phyloP scores from a whole-genome alignment of 2,888 invertebrate genomes.

The Sesamia inferens region DNA sequence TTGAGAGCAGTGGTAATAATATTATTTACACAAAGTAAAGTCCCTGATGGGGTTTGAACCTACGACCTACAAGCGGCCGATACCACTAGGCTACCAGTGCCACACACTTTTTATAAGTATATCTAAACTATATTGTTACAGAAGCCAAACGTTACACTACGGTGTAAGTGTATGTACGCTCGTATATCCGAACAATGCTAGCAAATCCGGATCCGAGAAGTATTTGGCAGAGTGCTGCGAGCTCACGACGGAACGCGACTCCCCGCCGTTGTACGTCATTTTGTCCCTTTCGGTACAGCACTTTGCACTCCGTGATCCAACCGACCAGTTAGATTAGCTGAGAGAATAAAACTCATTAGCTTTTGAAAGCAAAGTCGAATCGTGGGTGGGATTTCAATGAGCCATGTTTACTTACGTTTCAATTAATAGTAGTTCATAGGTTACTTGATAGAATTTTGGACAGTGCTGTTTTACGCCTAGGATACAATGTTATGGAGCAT shows the following conservation, averaged over 20 bases:
- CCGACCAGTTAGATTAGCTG: constrained; percentile 58
- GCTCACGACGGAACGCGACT: constrained; percentile 62
- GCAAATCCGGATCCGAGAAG: constrained; percentile 84
- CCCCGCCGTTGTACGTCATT: constrained; percentile 78
- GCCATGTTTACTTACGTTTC: constrained; percentile 23
- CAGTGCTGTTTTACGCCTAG: neutral
- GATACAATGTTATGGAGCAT: neutral
- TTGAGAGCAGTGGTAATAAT: no score
- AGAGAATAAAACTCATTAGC: constrained; percentile 62
- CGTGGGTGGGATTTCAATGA: constrained; percentile 18
- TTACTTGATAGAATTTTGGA: neutral
- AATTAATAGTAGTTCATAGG: constrained; percentile 5
- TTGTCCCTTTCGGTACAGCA: constrained; percentile 81
- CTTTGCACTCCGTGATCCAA: constrained; percentile 83
- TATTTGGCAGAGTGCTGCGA: constrained; percentile 85
- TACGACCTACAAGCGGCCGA: no score
- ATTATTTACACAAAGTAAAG: no score
- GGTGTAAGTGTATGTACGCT: constrained; percentile 69
- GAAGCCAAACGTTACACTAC: constrained; percentile 31
- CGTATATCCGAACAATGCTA: constrained; percentile 76
- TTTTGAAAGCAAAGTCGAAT: constrained; percentile 50
- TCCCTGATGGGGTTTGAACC: no score
- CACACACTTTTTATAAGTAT: no score
- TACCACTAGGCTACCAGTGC: no score
- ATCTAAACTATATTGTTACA: neutral